Percentiles rank a stretch among this genome's conserved stretches.
Evolutionary conservation across 2,113 vertebrate genomes (phyloP).

Genomic region (Gadus macrocephalus): DNA sequence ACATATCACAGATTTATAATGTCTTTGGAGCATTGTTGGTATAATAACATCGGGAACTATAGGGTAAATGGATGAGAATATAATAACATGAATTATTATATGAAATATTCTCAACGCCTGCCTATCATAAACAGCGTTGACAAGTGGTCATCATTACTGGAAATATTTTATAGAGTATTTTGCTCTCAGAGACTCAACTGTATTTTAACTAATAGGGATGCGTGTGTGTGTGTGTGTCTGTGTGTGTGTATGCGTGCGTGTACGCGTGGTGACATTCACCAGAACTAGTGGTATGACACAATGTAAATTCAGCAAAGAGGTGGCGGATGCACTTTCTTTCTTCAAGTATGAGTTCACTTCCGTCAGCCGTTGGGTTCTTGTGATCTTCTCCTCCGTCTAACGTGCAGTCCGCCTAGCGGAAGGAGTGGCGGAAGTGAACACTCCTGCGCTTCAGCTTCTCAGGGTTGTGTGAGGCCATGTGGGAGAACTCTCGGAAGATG

Average conservation of each 20-base stretch:
- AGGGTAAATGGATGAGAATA: too few species aligned
- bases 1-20: too few species aligned
- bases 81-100: too few species aligned
- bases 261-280: not conserved
- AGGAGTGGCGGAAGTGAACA: constrained; percentile 79
- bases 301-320: not conserved
- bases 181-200: too few species aligned
- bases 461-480: constrained; percentile 86
- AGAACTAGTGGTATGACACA: not conserved
- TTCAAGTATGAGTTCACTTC: constrained; percentile 29
- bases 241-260: too few species aligned
- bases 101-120: too few species aligned
- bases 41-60: too few species aligned
- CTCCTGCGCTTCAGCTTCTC: constrained; percentile 83
- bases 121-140: too few species aligned
- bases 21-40: too few species aligned
- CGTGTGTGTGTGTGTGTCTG: too few species aligned
- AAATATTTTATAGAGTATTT: too few species aligned
- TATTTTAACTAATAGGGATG: constrained; percentile 25
- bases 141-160: too few species aligned
- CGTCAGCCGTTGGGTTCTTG: not conserved
- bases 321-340: constrained; percentile 23
- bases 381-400: not conserved
- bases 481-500: constrained; percentile 87
- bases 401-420: constrained; percentile 62